These are phyloP conservation scores for Catharus ustulatus DNA, from an alignment of 2,797 vertebrate genomes.

Conservation along the genomic window DNA sequence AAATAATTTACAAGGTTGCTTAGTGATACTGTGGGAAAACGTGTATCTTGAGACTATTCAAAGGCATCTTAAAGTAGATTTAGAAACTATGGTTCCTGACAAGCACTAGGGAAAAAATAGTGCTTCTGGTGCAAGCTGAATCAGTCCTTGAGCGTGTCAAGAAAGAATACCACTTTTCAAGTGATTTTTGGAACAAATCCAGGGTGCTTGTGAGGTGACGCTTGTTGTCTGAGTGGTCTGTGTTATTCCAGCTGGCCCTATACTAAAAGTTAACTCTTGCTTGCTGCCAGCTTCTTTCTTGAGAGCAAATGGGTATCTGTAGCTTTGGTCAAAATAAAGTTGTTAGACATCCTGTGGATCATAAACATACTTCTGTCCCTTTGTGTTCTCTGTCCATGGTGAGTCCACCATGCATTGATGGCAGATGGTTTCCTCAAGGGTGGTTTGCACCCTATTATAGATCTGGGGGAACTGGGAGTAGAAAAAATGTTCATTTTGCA, in stretches of 20 bases:
- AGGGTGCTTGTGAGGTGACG: slow-evolving; percentile 67
- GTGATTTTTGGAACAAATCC: slow-evolving; percentile 68
- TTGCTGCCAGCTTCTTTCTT: slow-evolving; percentile 44
- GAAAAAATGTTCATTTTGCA: background rate
- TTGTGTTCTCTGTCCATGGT: background rate
- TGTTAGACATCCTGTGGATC: background rate
- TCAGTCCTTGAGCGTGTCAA: slow-evolving; percentile 45
- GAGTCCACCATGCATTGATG: background rate
- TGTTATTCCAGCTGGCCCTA: slow-evolving; percentile 67
- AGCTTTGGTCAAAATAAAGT: slow-evolving; percentile 27
- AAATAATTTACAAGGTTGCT: slow-evolving; percentile 11
- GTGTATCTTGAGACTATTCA: background rate
- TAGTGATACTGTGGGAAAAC: slow-evolving; percentile 9
- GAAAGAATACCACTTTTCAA: slow-evolving; percentile 71
- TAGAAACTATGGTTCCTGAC: slow-evolving; percentile 13
- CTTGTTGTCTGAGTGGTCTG: slow-evolving; percentile 69
- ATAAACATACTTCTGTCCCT: background rate
- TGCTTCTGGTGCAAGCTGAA: slow-evolving; percentile 43
- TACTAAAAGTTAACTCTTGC: slow-evolving; percentile 64
- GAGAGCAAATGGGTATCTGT: background rate
- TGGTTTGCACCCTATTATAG: background rate
- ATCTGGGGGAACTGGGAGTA: background rate
- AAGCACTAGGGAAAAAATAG: background rate
- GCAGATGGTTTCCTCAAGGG: background rate
- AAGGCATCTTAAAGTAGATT: slow-evolving; percentile 23